Percentiles rank a stretch among this genome's conserved stretches.
These are phyloP conservation scores for Aplysia californica DNA, from an alignment of 1,140 invertebrate species.

Conservation along the genomic window DNA sequence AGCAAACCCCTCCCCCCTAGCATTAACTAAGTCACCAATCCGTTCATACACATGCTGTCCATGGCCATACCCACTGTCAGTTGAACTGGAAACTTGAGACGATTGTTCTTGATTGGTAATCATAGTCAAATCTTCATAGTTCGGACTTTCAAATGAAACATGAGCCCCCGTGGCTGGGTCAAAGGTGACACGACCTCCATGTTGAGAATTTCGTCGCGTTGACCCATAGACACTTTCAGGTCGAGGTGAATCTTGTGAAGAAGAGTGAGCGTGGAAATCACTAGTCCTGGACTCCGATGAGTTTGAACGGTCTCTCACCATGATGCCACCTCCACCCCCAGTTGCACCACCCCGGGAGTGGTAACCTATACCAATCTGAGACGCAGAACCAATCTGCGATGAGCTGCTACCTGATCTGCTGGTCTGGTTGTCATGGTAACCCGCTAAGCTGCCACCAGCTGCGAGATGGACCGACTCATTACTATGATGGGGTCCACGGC, in stretches of 20 bases:
- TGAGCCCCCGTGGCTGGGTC: too few species aligned
- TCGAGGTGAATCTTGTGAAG: neutral
- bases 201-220: neutral
- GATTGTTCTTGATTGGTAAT: conserved; percentile 50
- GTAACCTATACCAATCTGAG: conserved; percentile 1
- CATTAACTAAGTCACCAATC: conserved; percentile 33
- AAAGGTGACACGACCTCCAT: neutral
- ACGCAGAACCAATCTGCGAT: conserved; percentile 23
- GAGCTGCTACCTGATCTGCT: conserved; percentile 17
- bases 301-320: neutral
- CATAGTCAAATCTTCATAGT: conserved; percentile 58
- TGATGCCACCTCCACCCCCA: neutral
- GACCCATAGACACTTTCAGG: neutral
- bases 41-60: conserved; percentile 54
- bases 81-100: conserved; percentile 63
- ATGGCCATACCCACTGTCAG: conserved; percentile 63
- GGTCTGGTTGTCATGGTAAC: neutral
- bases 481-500: neutral
- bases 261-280: conserved; percentile 8
- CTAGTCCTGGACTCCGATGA: conserved; percentile 18
- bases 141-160: neutral
- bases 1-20: neutral
- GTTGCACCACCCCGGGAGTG: neutral
- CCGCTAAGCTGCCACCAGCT: neutral
- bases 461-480: too few species aligned